Evolutionary conservation across 2,888 invertebrate species (phyloP).

Genomic region (Smittia sp.): DNA sequence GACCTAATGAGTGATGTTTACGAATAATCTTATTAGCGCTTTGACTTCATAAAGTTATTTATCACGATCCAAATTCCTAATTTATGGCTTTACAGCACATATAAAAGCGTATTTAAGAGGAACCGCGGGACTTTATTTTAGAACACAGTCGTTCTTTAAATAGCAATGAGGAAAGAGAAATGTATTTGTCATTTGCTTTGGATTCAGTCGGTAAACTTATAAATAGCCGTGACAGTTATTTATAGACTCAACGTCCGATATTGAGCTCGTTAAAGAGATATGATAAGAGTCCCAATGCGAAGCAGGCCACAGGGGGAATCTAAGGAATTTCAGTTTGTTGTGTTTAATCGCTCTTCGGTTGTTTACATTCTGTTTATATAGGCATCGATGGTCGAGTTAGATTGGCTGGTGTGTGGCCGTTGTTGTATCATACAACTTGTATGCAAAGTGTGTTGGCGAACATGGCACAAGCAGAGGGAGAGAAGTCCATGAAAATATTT

Average conservation of each 20-base stretch:
- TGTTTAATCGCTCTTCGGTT: neutral
- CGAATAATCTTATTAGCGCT: neutral
- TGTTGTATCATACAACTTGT: neutral
- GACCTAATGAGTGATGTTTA: constrained; percentile 2
- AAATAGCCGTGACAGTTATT: neutral
- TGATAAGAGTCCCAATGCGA: neutral
- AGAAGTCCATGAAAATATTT: constrained; percentile 15
- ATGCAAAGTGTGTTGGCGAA: constrained; percentile 29
- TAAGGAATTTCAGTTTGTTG: neutral
- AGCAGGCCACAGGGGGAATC: neutral
- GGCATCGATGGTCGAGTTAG: constrained; percentile 23
- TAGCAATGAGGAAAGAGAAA: neutral
- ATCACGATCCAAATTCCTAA: neutral
- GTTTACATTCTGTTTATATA: constrained; percentile 13
- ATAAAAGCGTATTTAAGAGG: neutral
- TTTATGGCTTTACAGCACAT: neutral
- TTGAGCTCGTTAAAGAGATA: neutral
- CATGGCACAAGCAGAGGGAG: neutral
- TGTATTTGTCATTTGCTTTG: neutral
- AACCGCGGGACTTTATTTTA: constrained; percentile 3
- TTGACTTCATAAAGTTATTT: neutral
- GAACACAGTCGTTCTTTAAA: neutral
- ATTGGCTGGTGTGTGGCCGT: constrained; percentile 19
- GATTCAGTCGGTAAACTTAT: neutral
- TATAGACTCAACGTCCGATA: constrained; percentile 7